Conservation (phyloP, 2,888 invertebrate genomes). For the Creontiades dilutus region DNA sequence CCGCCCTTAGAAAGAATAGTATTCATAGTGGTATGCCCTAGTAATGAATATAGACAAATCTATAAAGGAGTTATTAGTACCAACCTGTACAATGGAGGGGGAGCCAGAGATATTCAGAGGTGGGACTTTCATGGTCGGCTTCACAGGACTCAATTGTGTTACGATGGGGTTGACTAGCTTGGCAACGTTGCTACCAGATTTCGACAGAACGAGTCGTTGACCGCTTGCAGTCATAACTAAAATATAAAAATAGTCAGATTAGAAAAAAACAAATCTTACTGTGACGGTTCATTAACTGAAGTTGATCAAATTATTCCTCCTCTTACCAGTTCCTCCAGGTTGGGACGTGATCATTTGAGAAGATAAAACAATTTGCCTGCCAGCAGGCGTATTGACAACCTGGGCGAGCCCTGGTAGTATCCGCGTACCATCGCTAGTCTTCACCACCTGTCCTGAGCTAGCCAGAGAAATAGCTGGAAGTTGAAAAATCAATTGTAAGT, state of each 20-base stretch:
- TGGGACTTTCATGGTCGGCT: conserved; percentile 77
- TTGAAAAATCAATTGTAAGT: not conserved
- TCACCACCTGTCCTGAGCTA: conserved; percentile 75
- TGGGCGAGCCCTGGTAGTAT: conserved; percentile 80
- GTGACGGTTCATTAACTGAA: not conserved
- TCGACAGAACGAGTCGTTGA: conserved; percentile 81
- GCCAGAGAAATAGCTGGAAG: conserved; percentile 80
- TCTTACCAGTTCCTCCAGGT: conserved; percentile 64
- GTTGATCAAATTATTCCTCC: not conserved
- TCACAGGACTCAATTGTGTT: conserved; percentile 68
- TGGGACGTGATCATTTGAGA: conserved; percentile 75
- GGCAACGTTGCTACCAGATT: conserved; percentile 72
- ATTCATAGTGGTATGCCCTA: too few relatives aligned
- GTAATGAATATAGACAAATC: too few relatives aligned
- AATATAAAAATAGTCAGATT: conserved; percentile 72
- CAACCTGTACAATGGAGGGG: conserved; percentile 59
- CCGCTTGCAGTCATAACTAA: conserved; percentile 81
- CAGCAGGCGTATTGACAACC: conserved; percentile 85
- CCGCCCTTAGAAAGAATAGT: too few relatives aligned
- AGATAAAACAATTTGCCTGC: conserved; percentile 85
- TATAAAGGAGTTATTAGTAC: not conserved
- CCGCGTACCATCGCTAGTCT: conserved; percentile 70
- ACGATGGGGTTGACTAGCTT: conserved; percentile 74
- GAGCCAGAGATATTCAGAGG: conserved; percentile 78
- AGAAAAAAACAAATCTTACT: not conserved